Evolutionary conservation across 2,797 vertebrate species (phyloP).

Genomic region (Pipistrellus nathusii): DNA sequence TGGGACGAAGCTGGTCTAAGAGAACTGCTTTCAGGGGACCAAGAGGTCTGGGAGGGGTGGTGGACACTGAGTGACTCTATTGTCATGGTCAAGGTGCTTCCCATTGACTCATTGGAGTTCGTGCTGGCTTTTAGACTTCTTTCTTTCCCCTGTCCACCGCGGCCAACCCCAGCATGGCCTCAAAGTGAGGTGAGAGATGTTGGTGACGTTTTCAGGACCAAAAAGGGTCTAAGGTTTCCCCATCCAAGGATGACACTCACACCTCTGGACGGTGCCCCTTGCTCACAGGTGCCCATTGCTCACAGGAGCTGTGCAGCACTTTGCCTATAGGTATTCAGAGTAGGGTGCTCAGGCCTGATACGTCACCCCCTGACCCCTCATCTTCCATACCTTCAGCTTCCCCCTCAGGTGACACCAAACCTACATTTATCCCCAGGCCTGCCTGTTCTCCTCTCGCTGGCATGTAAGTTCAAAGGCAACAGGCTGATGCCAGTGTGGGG

Average conservation of each 20-base stretch:
- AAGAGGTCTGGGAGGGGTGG: neutral
- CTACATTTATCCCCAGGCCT: neutral
- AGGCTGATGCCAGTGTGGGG: neutral
- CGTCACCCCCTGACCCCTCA: neutral
- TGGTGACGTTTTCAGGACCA: neutral
- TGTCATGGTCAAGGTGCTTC: neutral
- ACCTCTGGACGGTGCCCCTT: neutral
- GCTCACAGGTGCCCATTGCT: neutral
- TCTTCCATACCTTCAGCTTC: neutral
- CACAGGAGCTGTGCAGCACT: no score
- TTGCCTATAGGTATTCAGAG: no score
- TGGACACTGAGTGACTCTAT: neutral
- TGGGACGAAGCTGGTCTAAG: neutral
- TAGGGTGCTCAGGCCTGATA: neutral
- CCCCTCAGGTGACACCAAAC: neutral
- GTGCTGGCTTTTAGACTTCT: neutral
- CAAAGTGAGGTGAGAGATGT: neutral
- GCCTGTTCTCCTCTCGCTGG: neutral
- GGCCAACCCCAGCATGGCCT: neutral
- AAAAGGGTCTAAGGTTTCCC: neutral
- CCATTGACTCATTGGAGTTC: neutral
- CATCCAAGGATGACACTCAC: neutral
- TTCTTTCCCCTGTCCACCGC: neutral
- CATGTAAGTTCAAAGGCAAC: neutral
- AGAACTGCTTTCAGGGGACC: neutral